Base-by-base conservation (phyloP, 1,140 invertebrate species). In the Aplysia californica region DNA sequence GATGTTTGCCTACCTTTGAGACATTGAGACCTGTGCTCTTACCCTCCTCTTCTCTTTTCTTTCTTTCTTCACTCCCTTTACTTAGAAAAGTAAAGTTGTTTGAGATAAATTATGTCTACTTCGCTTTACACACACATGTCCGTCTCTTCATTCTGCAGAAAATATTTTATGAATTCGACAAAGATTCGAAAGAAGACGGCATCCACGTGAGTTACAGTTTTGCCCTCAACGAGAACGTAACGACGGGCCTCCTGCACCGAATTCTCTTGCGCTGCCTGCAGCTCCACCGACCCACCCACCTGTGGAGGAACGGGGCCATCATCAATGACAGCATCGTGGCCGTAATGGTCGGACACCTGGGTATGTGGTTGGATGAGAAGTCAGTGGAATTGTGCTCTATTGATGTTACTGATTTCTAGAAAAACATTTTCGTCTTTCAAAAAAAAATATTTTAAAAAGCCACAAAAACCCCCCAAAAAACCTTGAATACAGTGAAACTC, bases 251-350 rank as follows among this genome's bases (percentile, higher is more conserved):
- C 0, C 38, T 65, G 26, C 59, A 75, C 10, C 23, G 26, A 21
- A 75, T 75, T 35, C 23, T 75, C 10, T 23, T 29, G 29, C 0
- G 4, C n/a, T 23, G 15, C 1, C 20, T 65, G 2, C 50, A 65
- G n/a, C 20, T 75, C 26, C 61, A 66, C 31, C 10, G 1, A 21
- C 61, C 61, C 1, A n/a, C 66, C 21, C 72, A 75, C 55, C 21
- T 75, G 0, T 75, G 72, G 72, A 41, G 39, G 35, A 44, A 38
- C 3, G 72, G 72, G 21, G 39, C 66, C 5, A 41, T 75, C 38
- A 66, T 75, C 36, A 44, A 75, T 66, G 72, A 75, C 61, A 50
- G 59, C n/a, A 66, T 75, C 59, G 59, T 75, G 31, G 72, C 72
- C n/a, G 59, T 75, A 1, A 75, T 75, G 72, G 39, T 75, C 10